Base-by-base conservation (phyloP, 2,113 vertebrate species). In the Mastomys coucha region DNA sequence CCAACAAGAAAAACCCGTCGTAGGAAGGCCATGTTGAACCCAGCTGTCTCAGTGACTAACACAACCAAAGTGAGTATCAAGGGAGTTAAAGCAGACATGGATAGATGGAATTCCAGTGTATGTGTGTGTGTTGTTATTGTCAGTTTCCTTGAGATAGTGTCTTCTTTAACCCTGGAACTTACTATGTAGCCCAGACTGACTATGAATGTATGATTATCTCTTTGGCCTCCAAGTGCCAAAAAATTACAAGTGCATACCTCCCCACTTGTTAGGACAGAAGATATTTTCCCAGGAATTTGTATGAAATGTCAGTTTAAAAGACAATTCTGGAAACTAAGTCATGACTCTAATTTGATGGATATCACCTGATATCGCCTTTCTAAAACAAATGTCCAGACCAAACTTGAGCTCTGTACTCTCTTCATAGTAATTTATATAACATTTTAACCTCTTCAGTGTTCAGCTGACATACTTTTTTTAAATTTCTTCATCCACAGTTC, bases 1-100 rank as follows among this genome's bases (percentile, higher is more conserved):
- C 28, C 76, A 63, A 5, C 5, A 49, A n/a, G 53, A 86, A 72
- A 81, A 4, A 0, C 5, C 7, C 1, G 10, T 19, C 0, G 24
- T 51, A 49, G 13, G 14, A 36, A 51, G 17, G 51, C 49, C 58
- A 73, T 24, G 28, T 2, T 24, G 56, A 76, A 31, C 9, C 19
- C 36, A 26, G 26, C 56, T 75, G 4, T 45, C 45, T n/a, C 31
- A 49, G 81, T 36, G 42, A 72, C 2, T 12, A 80, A 11, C 12
- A 49, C 28, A 13, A 58, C 13, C 58, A 65, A 65, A 67, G 60
- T 49, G 1, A 13, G 42, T 1, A 94, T n/a, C 12, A 31, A 80
- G 77, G 11, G 36, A 80, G 12, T 39, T 42, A 90, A 16, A 75
- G 70, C 11, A 33, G n/a, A 73, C n/a, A 58, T 19, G 14, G 53